Conservation (phyloP, 1,140 invertebrate genomes). For the Papilio xuthus region DNA sequence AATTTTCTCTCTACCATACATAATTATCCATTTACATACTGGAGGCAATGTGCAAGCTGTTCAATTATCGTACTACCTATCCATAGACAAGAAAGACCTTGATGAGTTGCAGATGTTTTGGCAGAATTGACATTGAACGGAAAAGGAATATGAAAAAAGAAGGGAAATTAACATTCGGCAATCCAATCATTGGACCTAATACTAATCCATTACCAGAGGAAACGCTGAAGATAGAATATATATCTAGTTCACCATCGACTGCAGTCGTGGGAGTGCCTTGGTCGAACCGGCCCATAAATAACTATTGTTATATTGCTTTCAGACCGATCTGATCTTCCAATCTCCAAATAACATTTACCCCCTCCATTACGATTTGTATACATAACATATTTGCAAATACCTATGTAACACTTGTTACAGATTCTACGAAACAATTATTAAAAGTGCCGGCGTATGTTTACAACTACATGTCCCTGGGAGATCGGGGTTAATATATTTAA, state of each 20-base stretch:
- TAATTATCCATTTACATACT: not conserved
- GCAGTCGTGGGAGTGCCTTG: not conserved
- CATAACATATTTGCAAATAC: constrained; percentile 49
- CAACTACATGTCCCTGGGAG: constrained; percentile 56
- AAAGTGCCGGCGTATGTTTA: constrained; percentile 54
- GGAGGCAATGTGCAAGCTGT: not conserved
- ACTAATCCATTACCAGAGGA: not conserved
- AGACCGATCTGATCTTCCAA: not conserved
- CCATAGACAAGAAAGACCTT: not conserved
- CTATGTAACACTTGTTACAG: constrained; percentile 46
- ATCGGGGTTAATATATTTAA: constrained; percentile 60
- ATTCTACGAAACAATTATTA: constrained; percentile 59
- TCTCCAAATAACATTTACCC: not conserved
- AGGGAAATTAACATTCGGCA: not conserved
- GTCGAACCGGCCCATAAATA: not conserved
- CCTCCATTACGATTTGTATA: not conserved
- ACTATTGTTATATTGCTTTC: not conserved
- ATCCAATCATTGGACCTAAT: not conserved
- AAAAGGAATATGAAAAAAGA: not conserved
- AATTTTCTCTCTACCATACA: constrained; percentile 6
- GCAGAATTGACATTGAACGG: not conserved
- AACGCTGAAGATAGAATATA: not conserved
- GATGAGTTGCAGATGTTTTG: not conserved
- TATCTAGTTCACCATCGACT: not conserved
- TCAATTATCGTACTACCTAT: not conserved